Evolutionary conservation across 2,888 invertebrate genomes (phyloP).

Genomic region (Coleophora deauratella): DNA sequence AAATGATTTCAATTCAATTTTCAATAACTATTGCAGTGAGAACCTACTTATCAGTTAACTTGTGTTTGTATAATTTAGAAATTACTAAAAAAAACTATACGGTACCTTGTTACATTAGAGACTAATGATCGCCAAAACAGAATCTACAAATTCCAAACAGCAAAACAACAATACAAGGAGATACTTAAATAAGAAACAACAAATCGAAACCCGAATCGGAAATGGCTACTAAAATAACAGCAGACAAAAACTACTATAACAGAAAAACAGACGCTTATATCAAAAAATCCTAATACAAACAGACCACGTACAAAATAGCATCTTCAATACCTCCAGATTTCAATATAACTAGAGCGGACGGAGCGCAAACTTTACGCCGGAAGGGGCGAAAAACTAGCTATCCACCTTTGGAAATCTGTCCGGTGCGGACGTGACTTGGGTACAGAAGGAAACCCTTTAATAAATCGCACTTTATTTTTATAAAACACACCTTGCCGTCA

Average conservation of each 20-base stretch:
- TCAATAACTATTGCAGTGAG: too few relatives aligned
- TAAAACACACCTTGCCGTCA: constrained; percentile 58
- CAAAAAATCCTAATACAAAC: constrained; percentile 10
- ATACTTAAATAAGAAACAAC: too few relatives aligned
- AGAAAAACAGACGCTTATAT: background rate
- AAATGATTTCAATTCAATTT: too few relatives aligned
- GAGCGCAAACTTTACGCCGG: too few relatives aligned
- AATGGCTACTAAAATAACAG: background rate
- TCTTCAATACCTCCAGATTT: constrained; percentile 43
- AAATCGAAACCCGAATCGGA: background rate
- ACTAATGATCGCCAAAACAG: too few relatives aligned
- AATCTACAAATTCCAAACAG: too few relatives aligned
- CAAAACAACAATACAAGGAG: too few relatives aligned
- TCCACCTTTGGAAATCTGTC: constrained; percentile 41
- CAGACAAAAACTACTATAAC: background rate
- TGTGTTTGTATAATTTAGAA: too few relatives aligned
- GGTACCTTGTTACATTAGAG: too few relatives aligned
- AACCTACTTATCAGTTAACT: too few relatives aligned
- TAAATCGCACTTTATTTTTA: constrained; percentile 67
- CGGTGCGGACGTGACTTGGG: constrained; percentile 49
- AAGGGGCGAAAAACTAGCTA: too few relatives aligned
- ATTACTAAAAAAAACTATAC: too few relatives aligned
- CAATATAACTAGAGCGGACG: constrained; percentile 43
- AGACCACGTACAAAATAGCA: constrained; percentile 25
- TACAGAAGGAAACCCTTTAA: constrained; percentile 48